phyloP scores from a whole-genome alignment of 2,888 invertebrate genomes.

The Callimorpha dominula region DNA sequence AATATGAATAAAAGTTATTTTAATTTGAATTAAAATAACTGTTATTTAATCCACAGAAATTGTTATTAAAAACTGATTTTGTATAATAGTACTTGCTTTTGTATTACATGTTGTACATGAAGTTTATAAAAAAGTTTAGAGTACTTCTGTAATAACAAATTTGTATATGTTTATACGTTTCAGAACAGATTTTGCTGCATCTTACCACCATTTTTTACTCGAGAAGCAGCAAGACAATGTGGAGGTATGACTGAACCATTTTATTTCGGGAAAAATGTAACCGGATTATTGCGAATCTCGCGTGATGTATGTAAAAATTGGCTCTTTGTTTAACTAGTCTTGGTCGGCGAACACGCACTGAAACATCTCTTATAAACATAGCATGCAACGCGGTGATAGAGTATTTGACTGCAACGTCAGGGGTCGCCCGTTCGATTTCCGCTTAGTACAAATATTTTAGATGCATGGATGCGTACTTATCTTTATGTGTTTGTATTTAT shows the following conservation, averaged over 20 bases:
- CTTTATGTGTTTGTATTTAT: no score
- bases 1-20: no score
- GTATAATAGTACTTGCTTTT: no score
- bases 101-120: no score
- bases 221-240: slow-evolving; percentile 60
- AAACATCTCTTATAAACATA: no score
- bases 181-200: slow-evolving; percentile 68
- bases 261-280: slow-evolving; percentile 53
- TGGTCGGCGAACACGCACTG: not conserved
- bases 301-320: slow-evolving; percentile 33
- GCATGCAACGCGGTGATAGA: not conserved
- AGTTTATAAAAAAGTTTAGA: no score
- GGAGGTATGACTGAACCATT: slow-evolving; percentile 54
- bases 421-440: no score
- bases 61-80: no score
- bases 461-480: no score
- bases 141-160: not conserved
- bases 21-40: no score
- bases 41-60: no score
- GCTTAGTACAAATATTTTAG: no score
- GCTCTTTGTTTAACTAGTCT: not conserved
- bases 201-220: slow-evolving; percentile 73
- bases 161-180: not conserved
- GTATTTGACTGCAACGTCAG: not conserved
- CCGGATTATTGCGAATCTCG: slow-evolving; percentile 47